Conservation (phyloP, 2,113 vertebrate genomes). For the Callionymus lyra region DNA sequence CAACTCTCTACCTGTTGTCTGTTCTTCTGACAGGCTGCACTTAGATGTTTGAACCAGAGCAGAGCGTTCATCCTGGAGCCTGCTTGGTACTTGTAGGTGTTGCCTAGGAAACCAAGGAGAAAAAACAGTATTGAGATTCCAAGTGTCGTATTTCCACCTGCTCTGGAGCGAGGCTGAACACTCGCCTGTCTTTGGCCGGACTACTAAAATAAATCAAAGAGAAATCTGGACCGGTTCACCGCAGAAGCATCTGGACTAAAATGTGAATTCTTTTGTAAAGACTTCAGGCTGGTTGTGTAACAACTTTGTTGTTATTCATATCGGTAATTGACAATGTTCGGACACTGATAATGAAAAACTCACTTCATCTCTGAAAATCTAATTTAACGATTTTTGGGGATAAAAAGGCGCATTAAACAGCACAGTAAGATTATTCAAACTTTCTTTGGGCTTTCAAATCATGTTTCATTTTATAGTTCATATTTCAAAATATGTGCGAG, state of each 20-base stretch:
- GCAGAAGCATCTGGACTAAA: neutral
- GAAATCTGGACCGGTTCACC: conserved; percentile 17
- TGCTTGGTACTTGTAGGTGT: conserved; percentile 97
- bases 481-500: too few relatives aligned
- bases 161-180: conserved; percentile 20
- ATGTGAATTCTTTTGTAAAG: too few relatives aligned
- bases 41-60: conserved; percentile 98
- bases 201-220: conserved; percentile 2
- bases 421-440: too few relatives aligned
- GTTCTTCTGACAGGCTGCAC: conserved; percentile 94
- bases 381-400: too few relatives aligned
- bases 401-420: too few relatives aligned
- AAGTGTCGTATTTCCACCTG: conserved; percentile 13
- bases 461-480: too few relatives aligned
- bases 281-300: too few relatives aligned
- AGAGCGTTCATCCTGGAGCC: conserved; percentile 87
- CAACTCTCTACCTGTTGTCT: conserved; percentile 78
- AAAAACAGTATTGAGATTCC: conserved; percentile 21
- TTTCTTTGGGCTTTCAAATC: too few relatives aligned
- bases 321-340: too few relatives aligned
- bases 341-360: too few relatives aligned
- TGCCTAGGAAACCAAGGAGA: conserved; percentile 69
- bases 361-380: too few relatives aligned
- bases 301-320: too few relatives aligned
- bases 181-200: conserved; percentile 11